Percentiles rank a stretch among this genome's conserved stretches.
Evolutionary conservation across 2,797 vertebrate species (phyloP).

Genomic region (Danio jaintianensis): DNA sequence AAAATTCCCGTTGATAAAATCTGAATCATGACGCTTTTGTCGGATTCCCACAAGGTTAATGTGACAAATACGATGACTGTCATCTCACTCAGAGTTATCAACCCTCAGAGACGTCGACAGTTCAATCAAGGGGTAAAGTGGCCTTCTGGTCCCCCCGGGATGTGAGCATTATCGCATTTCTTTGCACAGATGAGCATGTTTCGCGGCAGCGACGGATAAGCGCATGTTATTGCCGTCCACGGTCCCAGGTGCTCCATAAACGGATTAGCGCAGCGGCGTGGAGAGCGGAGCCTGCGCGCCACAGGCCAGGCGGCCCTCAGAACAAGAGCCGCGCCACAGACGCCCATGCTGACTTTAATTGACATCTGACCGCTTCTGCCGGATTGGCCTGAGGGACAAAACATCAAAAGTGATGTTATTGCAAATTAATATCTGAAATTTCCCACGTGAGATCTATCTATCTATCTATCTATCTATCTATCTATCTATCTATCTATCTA

Average conservation of each 20-base stretch:
- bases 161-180: constrained; percentile 23
- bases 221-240: constrained; percentile 68
- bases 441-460: constrained; percentile 10
- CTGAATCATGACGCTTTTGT: neutral
- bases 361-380: constrained; percentile 47
- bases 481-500: constrained; percentile 23
- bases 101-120: constrained; percentile 32
- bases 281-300: constrained; percentile 46
- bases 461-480: constrained; percentile 30
- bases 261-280: constrained; percentile 64
- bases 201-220: constrained; percentile 38
- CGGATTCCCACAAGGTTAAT: constrained; percentile 15
- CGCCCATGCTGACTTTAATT: constrained; percentile 47
- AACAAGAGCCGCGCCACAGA: constrained; percentile 28
- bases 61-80: constrained; percentile 51
- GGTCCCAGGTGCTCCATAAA: constrained; percentile 73
- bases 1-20: neutral
- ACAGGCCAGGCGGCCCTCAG: constrained; percentile 46
- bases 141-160: constrained; percentile 31
- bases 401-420: constrained; percentile 47
- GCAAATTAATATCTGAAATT: constrained; percentile 2
- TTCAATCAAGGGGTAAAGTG: constrained; percentile 40
- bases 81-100: constrained; percentile 39
- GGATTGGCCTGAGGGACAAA: constrained; percentile 40
- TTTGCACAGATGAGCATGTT: constrained; percentile 24